Conservation (phyloP, 2,113 vertebrate species). For the Cairina moschata region DNA sequence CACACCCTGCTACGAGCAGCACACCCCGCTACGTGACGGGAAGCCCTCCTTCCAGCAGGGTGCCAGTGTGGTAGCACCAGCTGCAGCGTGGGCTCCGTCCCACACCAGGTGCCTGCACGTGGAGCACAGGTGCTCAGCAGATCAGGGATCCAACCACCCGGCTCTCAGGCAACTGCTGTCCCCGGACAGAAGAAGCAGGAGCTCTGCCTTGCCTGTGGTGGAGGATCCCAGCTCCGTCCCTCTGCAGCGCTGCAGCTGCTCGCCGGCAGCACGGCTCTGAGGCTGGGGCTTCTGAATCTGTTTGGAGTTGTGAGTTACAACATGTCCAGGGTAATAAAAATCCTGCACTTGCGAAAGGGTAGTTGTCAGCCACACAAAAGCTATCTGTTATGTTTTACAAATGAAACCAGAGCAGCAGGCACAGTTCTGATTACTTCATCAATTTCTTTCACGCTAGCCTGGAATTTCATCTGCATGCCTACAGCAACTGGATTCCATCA, state of each 20-base stretch:
- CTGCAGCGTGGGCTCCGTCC: not conserved
- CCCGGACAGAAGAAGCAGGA: not conserved
- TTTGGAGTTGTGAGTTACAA: not conserved
- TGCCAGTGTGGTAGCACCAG: not conserved
- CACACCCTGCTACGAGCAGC: not conserved
- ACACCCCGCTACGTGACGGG: not conserved
- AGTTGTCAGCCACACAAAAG: not conserved
- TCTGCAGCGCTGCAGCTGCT: not conserved
- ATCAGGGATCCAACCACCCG: not conserved
- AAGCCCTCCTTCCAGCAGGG: not conserved
- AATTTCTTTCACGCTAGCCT: not conserved
- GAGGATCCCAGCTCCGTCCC: not conserved
- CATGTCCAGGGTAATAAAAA: not conserved
- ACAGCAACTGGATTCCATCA: not conserved
- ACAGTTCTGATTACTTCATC: not conserved
- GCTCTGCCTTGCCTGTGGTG: not conserved
- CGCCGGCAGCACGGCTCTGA: not conserved
- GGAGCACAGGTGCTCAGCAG: not conserved
- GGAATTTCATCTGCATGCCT: not conserved
- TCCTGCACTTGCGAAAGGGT: not conserved
- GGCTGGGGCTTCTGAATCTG: not conserved
- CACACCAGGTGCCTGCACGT: not conserved
- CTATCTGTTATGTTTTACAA: not conserved
- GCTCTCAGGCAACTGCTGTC: not conserved
- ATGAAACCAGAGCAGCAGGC: not conserved